Evolutionary conservation across 2,888 invertebrate species (phyloP), one percentile per base, ranked within the genome.

Genomic region (Beris morrisii): DNA sequence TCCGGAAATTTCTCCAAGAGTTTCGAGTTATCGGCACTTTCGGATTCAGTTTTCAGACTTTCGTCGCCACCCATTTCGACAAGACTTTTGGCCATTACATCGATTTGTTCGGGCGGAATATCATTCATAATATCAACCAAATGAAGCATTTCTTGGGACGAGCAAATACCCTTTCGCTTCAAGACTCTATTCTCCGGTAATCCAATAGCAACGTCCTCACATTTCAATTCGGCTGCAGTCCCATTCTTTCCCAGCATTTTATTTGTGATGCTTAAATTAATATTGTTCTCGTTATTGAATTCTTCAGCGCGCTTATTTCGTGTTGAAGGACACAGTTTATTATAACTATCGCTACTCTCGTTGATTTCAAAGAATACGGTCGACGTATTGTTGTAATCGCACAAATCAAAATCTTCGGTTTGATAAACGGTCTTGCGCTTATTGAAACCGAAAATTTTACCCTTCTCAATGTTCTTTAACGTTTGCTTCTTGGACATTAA

Each of bases 71-170:
- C 69, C 58, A 72, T 67, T 57, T 72, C 71, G 11, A 69, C 65
- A 12, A 72, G 57, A 66, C 69, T 69, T 52, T 68, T 68, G 5
- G 71, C 71, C 12, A 71, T 54, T n/a, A 69, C 66, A 67, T 71
- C 71, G 13, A 71, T 67, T 63, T 72, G 68, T 46, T 72, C 70
- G 0, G 71, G 64, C 3, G 70, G 63, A 58, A 72, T 72, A 55
- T 71, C 71, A 50, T 70, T 69, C 70, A 72, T 70, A 15, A 71
- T 65, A 63, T 72, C 71, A 12, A 72, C 70, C 52, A 72, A 69
- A 53, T 72, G 68, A 6, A 72, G 43, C 71, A 72, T 72, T 68
- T 72, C 70, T 50, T 70, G 70, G n/a, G 71, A 72, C 12, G 71
- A 72, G 50, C 71, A 72, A 12, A 72, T 72, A 11, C 70, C 71